phyloP scores from a whole-genome alignment of 2,888 invertebrate genomes.

The Lamellibrachia satsuma region DNA sequence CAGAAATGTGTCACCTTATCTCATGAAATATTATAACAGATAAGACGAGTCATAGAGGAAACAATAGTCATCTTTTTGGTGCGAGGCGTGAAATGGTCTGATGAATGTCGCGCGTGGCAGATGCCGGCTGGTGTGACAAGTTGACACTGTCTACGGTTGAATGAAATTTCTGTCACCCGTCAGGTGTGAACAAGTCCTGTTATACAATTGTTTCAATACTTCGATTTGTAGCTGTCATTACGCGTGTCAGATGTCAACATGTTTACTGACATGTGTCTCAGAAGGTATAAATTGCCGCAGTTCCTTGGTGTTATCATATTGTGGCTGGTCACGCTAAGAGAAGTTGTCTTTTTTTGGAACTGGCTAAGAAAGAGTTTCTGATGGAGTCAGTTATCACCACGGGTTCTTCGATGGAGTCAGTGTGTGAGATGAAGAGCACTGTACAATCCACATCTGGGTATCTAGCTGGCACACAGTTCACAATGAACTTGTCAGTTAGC shows the following conservation, averaged over 20 bases:
- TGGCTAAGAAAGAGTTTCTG: neutral
- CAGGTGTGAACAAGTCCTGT: neutral
- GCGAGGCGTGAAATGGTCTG: neutral
- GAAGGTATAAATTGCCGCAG: neutral
- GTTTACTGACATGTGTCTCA: neutral
- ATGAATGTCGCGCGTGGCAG: neutral
- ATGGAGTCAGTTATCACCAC: neutral
- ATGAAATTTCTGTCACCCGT: neutral
- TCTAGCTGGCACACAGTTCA: neutral
- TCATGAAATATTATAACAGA: neutral
- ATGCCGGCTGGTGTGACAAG: neutral
- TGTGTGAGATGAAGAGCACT: neutral
- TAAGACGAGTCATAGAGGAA: neutral
- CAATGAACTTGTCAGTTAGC: neutral
- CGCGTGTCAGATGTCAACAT: neutral
- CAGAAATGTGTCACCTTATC: neutral
- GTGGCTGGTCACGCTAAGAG: slow-evolving; percentile 8
- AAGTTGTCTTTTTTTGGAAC: neutral
- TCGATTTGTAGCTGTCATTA: neutral
- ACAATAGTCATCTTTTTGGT: neutral
- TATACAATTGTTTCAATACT: neutral
- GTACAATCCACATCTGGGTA: neutral
- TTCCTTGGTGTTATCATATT: neutral
- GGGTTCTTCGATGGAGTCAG: neutral
- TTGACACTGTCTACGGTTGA: neutral